A percentile compares a stretch with the other conserved stretches of the same genome.
phyloP scores from a whole-genome alignment of 2,113 vertebrate species.

The Neodon shergylaensis region DNA sequence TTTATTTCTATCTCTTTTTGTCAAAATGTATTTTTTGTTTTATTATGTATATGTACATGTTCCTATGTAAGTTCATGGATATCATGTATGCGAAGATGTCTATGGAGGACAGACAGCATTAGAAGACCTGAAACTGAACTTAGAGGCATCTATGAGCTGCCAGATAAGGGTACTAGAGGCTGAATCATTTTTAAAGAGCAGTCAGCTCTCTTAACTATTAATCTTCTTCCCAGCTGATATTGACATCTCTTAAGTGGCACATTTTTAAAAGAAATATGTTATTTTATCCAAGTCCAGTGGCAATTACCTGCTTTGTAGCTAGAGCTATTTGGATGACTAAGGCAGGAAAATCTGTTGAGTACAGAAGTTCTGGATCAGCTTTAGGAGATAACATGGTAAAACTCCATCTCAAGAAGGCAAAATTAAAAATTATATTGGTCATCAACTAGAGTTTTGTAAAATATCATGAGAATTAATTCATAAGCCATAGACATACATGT shows the following conservation, averaged over 20 bases:
- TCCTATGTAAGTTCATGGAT: not conserved
- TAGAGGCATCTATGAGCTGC: not conserved
- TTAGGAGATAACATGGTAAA: too few species aligned
- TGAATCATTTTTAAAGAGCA: not conserved
- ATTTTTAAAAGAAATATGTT: slow-evolving; percentile 33
- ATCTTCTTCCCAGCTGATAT: not conserved
- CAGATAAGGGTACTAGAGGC: not conserved
- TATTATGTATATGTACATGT: not conserved
- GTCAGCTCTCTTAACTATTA: not conserved
- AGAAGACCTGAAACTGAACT: not conserved
- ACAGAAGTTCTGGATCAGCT: not conserved
- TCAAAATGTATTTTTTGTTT: not conserved
- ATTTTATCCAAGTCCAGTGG: not conserved
- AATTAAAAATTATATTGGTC: not conserved
- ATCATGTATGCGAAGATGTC: not conserved
- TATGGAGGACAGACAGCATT: not conserved
- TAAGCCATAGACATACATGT: not conserved
- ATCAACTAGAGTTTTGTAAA: not conserved
- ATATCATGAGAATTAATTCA: not conserved
- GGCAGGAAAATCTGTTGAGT: too few species aligned
- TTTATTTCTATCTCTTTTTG: not conserved
- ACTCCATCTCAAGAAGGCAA: not conserved
- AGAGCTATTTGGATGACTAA: not conserved
- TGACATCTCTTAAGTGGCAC: not conserved
- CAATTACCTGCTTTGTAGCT: too few species aligned